phyloP scores from a whole-genome alignment of 2,888 invertebrate species.

The Cremastinae sp. region DNA sequence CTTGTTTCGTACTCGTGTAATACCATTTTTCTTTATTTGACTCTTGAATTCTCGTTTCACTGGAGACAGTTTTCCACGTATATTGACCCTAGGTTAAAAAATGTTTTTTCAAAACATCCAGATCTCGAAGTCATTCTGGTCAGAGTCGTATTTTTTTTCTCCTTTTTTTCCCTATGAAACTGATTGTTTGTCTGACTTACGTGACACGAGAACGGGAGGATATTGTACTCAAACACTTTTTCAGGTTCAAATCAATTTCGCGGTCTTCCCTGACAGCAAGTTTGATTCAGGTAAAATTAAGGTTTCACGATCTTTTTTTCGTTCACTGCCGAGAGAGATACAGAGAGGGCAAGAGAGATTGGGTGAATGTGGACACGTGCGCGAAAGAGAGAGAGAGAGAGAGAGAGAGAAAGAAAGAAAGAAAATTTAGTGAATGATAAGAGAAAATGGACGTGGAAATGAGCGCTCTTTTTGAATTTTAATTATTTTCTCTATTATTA shows the following conservation, averaged over 20 bases:
- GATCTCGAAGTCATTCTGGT: slow-evolving; percentile 17
- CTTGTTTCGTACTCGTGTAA: slow-evolving; percentile 22
- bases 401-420: background rate
- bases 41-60: slow-evolving; percentile 11
- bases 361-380: slow-evolving; percentile 4
- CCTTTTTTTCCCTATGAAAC: background rate
- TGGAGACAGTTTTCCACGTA: slow-evolving; percentile 38
- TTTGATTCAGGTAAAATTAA: slow-evolving; percentile 78
- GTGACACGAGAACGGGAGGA: slow-evolving; percentile 52
- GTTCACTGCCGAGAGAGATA: slow-evolving; percentile 73
- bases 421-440: slow-evolving; percentile 10
- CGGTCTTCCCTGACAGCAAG: slow-evolving; percentile 78
- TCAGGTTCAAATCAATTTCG: slow-evolving; percentile 79
- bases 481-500: slow-evolving; percentile 39
- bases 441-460: slow-evolving; percentile 48
- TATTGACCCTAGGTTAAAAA: slow-evolving; percentile 34
- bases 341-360: slow-evolving; percentile 32
- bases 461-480: slow-evolving; percentile 40
- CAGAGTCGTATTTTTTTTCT: slow-evolving; percentile 35
- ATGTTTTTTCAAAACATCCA: background rate
- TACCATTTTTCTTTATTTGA: slow-evolving; percentile 6
- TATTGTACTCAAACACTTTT: slow-evolving; percentile 76
- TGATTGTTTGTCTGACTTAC: slow-evolving; percentile 25
- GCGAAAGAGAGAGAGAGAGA: slow-evolving; percentile 2
- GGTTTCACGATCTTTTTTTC: slow-evolving; percentile 69